Evolutionary conservation across 2,113 vertebrate genomes (phyloP).

Genomic region (Probosciger aterrimus): DNA sequence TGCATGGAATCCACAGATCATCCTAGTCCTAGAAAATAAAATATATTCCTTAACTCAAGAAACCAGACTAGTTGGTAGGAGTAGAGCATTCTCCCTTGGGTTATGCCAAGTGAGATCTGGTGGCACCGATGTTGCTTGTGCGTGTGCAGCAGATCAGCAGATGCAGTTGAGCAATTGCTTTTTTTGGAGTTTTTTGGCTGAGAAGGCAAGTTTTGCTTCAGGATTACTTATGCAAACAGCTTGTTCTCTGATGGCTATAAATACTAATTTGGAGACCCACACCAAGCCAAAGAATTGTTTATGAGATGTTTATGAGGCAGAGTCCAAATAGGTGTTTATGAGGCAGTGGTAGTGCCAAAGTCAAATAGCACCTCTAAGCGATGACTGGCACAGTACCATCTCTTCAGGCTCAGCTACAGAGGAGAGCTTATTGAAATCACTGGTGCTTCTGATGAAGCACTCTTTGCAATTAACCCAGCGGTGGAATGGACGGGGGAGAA

Average conservation of each 20-base stretch:
- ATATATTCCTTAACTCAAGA: not conserved
- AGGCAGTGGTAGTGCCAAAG: slow-evolving; percentile 36
- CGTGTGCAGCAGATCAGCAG: not conserved
- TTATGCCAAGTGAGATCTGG: not conserved
- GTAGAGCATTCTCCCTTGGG: not conserved
- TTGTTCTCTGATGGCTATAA: slow-evolving; percentile 30
- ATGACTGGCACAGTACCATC: slow-evolving; percentile 21
- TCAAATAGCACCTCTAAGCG: slow-evolving; percentile 27
- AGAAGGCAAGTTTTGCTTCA: slow-evolving; percentile 26
- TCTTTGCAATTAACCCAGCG: not conserved
- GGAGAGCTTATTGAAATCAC: not conserved
- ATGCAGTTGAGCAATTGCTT: not conserved
- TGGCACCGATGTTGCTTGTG: not conserved
- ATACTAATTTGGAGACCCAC: slow-evolving; percentile 55
- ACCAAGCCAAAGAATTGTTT: slow-evolving; percentile 50
- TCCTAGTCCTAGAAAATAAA: not conserved
- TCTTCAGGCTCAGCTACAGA: slow-evolving; percentile 32
- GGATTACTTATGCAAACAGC: slow-evolving; percentile 38
- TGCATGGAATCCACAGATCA: not conserved
- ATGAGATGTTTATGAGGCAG: slow-evolving; percentile 41
- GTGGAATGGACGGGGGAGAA: not conserved
- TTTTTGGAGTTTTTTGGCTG: not conserved
- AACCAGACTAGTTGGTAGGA: not conserved
- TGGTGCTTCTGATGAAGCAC: not conserved
- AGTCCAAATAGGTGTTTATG: slow-evolving; percentile 46